Evolutionary conservation across 1,140 invertebrate species (phyloP), one percentile per base, ranked within the genome.

Genomic region (Varroa destructor): DNA sequence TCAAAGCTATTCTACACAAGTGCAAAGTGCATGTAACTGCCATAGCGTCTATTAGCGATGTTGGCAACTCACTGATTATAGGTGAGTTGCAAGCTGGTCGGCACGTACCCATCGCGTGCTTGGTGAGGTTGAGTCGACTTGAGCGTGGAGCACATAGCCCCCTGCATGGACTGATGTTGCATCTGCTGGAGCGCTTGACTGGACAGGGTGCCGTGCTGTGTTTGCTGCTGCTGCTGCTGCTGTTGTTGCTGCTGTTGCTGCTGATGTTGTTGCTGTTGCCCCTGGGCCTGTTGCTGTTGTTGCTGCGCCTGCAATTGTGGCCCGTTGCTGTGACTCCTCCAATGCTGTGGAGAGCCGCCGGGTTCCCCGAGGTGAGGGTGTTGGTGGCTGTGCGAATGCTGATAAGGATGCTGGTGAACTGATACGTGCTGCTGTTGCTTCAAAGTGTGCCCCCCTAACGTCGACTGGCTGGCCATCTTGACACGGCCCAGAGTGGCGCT

Each of bases 71-170:
- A 67, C 61, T 67, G 61, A 46, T 67, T 46, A 67, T 43, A 67
- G 61, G 61, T 67, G 46, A 46, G 61, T 67, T 67, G 61, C 61
- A 1, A 67, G 61, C 37, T 67, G 61, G 61, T 67, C 61, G 61
- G 61, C 61, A 67, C 61, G 61, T 67, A 67, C 61, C 61, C 61
- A 67, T 67, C 61, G 61, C 61, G 61, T 46, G 46, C 61, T 67
- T 67, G 61, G 40, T 43, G 61, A 12, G 61, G 40, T 67, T 67
- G 61, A 67, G 40, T 67, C 61, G 61, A 67, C 61, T 67, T 67
- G 40, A 67, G 61, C 40, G 14, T 67, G 61, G 61, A 67, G 46
- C 61, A 67, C 61, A 67, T 67, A 67, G 61, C 40, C 61, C 46
- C 25, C 57, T 58, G 61, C 61, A 67, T 67, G 40, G 61, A 43